Evolutionary conservation across 2,888 invertebrate genomes (phyloP), one percentile per base, ranked within the genome.

Genomic region (Sminthurinus aureus): DNA sequence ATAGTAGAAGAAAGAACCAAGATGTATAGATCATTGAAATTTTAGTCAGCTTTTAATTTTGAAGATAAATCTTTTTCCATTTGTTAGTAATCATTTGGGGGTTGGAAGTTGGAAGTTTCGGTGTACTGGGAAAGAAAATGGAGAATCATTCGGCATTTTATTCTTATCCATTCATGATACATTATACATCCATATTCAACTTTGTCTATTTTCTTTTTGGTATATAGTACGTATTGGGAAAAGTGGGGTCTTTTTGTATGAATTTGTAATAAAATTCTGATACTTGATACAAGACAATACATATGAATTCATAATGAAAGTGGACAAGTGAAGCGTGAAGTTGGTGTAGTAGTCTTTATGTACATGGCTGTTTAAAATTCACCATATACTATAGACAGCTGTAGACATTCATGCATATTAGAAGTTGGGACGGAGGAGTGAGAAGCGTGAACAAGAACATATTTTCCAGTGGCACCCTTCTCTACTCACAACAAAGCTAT

Each of bases 271-370:
- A 58, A 58, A 58, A 58, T 58, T 58, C 58, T 15, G 18, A 58
- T 58, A 58, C 4, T 18, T 18, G 58, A 58, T 38, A 38, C 38
- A 38, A 58, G 2, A 58, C 18, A 18, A 58, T 58, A 58, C 58
- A 58, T 58, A 58, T 11, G 18, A 18, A 58, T 58, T 15, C 66
- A 66, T 79, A 81, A 81, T 81, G 73, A 71, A 74, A 74, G 80
- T 73, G 74, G 80, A 71, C 80, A 81, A 74, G 73, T 74, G 80
- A 81, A 81, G 80, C 80, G 26, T 81, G 80, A 81, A 81, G 71
- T 81, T 22, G 79, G 69, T 66, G 11, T 26, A n/a, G 75, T 38
- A 38, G 3, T n/a, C n/a, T n/a, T n/a, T 38, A 38, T 38, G 38
- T 38, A 38, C 38, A 38, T 38, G 6, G 6, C 38, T 38, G 38